Conservation (phyloP, 2,888 invertebrate genomes). For the Synanthedon andrenaeformis region DNA sequence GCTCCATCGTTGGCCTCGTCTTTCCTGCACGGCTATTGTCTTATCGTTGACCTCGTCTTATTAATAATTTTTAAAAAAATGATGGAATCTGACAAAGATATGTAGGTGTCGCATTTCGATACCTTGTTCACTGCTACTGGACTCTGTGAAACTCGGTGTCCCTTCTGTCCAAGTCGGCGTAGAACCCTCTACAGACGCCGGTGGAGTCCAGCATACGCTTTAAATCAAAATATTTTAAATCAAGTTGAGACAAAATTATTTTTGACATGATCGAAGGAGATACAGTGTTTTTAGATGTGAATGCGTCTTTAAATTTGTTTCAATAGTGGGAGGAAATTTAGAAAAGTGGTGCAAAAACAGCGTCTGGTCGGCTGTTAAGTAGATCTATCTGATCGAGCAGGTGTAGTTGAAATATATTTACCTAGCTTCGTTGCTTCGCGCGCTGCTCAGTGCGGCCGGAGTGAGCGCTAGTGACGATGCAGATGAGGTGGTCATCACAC, state of each 20-base stretch:
- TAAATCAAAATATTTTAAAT: slow-evolving; percentile 7
- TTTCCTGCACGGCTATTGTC: no score
- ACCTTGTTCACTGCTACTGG: slow-evolving; percentile 94
- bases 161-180: slow-evolving; percentile 99
- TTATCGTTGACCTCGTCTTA: no score
- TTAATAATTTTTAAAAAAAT: no score
- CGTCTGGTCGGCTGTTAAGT: no score
- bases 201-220: slow-evolving; percentile 81
- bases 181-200: slow-evolving; percentile 87
- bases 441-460: slow-evolving; percentile 56
- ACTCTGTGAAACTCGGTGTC: slow-evolving; percentile 97
- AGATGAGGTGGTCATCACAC: slow-evolving; percentile 62
- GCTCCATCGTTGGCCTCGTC: no score
- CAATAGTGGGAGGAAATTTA: no score
- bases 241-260: neutral
- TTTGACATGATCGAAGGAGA: neutral
- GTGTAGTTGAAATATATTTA: slow-evolving; percentile 20
- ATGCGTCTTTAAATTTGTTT: no score
- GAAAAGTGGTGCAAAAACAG: no score
- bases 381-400: no score
- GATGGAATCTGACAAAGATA: no score
- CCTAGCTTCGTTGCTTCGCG: slow-evolving; percentile 70
- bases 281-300: no score
- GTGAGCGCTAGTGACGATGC: slow-evolving; percentile 61
- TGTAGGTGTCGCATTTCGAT: no score